phyloP scores from a whole-genome alignment of 2,113 vertebrate species.

The Melanostigma gelatinosum region DNA sequence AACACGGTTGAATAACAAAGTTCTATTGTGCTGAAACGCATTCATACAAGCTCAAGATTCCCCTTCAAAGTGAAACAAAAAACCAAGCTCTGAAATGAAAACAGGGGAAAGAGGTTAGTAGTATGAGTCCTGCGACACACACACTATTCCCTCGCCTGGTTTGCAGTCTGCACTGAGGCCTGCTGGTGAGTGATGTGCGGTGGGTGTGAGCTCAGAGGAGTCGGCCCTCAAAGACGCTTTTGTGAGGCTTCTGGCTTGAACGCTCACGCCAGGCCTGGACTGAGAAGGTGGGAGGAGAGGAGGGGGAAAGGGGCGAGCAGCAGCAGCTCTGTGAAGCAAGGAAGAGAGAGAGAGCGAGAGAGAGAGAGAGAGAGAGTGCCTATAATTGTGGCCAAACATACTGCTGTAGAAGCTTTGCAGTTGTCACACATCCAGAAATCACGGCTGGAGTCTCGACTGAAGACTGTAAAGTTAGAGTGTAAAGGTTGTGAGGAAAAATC shows the following conservation, averaged over 20 bases:
- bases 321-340: conserved; percentile 33
- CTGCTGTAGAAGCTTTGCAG: conserved; percentile 32
- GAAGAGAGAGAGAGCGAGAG: not conserved
- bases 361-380: not conserved
- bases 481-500: conserved; percentile 1
- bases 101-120: conserved; percentile 17
- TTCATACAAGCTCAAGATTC: conserved; percentile 24
- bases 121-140: conserved; percentile 19
- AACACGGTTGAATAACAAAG: conserved; percentile 59
- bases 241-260: conserved; percentile 73
- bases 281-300: conserved; percentile 24
- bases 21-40: conserved; percentile 60
- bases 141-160: conserved; percentile 29
- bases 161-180: conserved; percentile 31
- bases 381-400: conserved; percentile 26
- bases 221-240: conserved; percentile 76
- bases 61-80: conserved; percentile 22
- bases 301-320: not conserved
- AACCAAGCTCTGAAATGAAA: not conserved
- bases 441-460: conserved; percentile 14
- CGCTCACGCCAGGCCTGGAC: conserved; percentile 48
- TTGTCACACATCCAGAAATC: conserved; percentile 44
- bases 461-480: conserved; percentile 15
- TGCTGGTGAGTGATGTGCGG: conserved; percentile 56
- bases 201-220: conserved; percentile 68